Percentiles rank a stretch among this genome's conserved stretches.
These are phyloP conservation scores for Entomyzon cyanotis DNA, from an alignment of 2,113 vertebrate genomes.

Conservation along the genomic window DNA sequence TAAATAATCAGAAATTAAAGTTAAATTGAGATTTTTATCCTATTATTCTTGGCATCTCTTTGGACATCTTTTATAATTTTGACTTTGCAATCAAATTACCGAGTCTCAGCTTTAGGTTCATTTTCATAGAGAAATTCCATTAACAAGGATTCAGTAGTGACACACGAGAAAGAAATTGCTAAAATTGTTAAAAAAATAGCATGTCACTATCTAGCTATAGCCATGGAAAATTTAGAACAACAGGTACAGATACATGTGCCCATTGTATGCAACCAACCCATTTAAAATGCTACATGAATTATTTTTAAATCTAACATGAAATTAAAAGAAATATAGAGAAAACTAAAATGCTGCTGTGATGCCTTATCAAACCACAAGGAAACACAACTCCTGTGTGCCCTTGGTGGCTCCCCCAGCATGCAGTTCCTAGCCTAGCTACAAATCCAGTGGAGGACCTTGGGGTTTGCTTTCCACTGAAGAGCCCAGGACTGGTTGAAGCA, in stretches of 20 bases:
- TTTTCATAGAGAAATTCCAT: background rate
- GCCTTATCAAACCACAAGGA: background rate
- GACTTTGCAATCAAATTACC: background rate
- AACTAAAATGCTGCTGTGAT: background rate
- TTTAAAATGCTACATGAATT: background rate
- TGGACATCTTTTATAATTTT: background rate
- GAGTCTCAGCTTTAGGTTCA: fast-evolving
- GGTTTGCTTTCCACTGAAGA: background rate
- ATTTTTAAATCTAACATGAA: background rate
- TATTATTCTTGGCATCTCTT: background rate
- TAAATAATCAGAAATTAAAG: background rate
- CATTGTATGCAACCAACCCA: background rate
- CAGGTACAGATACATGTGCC: too few relatives aligned
- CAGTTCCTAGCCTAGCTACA: background rate
- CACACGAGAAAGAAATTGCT: background rate
- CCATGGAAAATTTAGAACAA: background rate
- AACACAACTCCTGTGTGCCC: background rate
- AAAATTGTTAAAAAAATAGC: background rate
- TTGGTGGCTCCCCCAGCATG: fast-evolving
- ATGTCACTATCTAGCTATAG: background rate
- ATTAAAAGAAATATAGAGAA: background rate
- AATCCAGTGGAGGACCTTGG: background rate
- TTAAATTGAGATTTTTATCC: background rate
- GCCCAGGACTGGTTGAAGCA: fast-evolving
- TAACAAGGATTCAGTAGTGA: background rate